A percentile compares a stretch with the other conserved stretches of the same genome.
Evolutionary conservation across 1,140 invertebrate genomes (phyloP).

Genomic region (Oscheius sp.): DNA sequence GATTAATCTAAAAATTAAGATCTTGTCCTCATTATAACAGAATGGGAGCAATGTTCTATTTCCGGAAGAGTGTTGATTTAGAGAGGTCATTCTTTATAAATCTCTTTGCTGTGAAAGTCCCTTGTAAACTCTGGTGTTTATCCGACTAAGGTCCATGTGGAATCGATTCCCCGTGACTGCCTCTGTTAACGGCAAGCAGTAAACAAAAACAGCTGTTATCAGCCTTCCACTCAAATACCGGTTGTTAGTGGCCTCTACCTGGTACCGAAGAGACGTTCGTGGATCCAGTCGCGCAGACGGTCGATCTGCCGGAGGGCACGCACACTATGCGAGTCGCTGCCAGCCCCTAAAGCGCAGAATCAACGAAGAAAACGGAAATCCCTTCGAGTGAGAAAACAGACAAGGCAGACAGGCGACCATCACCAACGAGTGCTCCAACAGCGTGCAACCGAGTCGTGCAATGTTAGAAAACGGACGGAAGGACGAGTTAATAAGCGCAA

Average conservation of each 20-base stretch:
- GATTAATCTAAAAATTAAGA: not conserved
- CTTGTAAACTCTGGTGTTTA: too few species aligned
- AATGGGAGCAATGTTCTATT: not conserved
- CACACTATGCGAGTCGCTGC: constrained; percentile 37
- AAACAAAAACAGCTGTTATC: not conserved
- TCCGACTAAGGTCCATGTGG: too few species aligned
- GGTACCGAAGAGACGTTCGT: not conserved
- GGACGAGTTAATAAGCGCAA: constrained; percentile 15
- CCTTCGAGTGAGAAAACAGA: not conserved
- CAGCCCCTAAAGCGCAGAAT: constrained; percentile 29
- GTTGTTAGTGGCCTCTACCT: not conserved
- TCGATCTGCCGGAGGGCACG: constrained; percentile 24
- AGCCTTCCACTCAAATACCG: not conserved
- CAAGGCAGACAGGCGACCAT: not conserved
- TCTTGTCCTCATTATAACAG: not conserved
- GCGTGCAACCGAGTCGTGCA: too few species aligned
- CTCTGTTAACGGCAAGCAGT: not conserved
- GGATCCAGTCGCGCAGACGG: constrained; percentile 27
- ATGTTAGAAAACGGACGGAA: not conserved
- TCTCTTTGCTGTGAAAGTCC: too few species aligned
- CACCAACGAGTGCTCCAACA: too few species aligned
- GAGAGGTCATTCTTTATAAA: not conserved
- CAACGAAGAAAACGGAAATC: not conserved
- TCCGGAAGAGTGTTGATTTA: not conserved
- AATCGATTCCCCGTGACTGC: too few species aligned